Percentiles rank a stretch among this genome's conserved stretches.
Evolutionary conservation across 2,113 vertebrate genomes (phyloP).

Genomic region (Poecilia latipinna): DNA sequence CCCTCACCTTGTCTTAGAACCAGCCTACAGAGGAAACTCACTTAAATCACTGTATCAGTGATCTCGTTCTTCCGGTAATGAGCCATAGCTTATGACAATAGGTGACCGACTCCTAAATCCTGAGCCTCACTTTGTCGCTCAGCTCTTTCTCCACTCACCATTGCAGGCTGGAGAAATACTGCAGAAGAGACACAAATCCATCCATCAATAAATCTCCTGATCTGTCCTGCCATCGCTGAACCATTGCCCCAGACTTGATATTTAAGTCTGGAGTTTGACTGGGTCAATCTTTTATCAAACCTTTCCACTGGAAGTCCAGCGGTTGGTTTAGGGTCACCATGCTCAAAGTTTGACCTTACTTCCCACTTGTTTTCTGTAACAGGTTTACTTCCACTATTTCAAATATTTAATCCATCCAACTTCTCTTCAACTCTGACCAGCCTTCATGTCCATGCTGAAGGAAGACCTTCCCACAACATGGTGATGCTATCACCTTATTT

Average conservation of each 20-base stretch:
- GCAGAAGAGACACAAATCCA: background rate
- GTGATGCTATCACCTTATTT: background rate
- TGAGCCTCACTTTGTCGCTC: background rate
- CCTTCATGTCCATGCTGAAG: background rate
- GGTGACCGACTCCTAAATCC: background rate
- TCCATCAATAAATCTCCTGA: background rate
- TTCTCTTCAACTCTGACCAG: too few relatives aligned
- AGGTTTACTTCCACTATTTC: background rate
- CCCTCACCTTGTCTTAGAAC: background rate
- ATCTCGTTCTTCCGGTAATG: background rate
- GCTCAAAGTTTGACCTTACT: background rate
- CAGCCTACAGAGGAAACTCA: background rate
- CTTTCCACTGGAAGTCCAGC: background rate
- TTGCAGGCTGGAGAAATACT: background rate
- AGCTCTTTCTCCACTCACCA: background rate
- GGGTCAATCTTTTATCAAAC: background rate
- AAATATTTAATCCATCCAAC: too few relatives aligned
- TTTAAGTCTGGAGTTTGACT: background rate
- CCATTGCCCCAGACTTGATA: background rate
- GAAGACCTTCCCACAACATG: background rate
- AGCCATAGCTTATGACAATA: background rate
- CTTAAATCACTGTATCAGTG: background rate
- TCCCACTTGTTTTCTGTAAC: background rate
- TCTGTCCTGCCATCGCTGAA: background rate
- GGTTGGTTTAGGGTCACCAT: too few relatives aligned